These are phyloP conservation scores for Latrodectus elegans DNA, from an alignment of 2,888 invertebrate species.

Conservation along the genomic window DNA sequence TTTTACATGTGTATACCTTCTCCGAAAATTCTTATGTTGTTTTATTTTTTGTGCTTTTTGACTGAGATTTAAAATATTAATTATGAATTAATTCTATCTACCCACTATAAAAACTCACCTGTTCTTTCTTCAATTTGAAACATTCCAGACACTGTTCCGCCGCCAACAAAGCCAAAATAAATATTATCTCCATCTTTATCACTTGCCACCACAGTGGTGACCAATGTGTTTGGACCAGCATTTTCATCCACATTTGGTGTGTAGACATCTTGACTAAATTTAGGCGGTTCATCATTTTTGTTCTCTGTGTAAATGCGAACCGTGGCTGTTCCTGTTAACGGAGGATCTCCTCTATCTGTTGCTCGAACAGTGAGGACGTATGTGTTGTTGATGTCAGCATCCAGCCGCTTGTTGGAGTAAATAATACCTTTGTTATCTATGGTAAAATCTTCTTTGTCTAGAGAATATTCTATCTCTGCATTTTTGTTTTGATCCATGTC, in stretches of 20 bases:
- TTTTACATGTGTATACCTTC: too few species aligned
- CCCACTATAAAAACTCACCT: slow-evolving; percentile 74
- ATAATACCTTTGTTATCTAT: slow-evolving; percentile 95
- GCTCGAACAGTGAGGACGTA: slow-evolving; percentile 96
- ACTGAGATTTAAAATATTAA: too few species aligned
- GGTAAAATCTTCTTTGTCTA: slow-evolving; percentile 94
- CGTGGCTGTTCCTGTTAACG: slow-evolving; percentile 93
- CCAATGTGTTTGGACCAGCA: slow-evolving; percentile 94
- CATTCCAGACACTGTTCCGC: slow-evolving; percentile 89
- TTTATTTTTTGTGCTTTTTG: too few species aligned
- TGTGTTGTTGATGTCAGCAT: slow-evolving; percentile 96
- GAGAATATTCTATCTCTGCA: slow-evolving; percentile 93
- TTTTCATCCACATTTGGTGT: slow-evolving; percentile 97
- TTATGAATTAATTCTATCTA: too few species aligned
- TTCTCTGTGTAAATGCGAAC: slow-evolving; percentile 97
- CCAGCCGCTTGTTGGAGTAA: slow-evolving; percentile 92
- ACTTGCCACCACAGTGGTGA: slow-evolving; percentile 96
- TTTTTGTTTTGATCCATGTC: slow-evolving; percentile 96
- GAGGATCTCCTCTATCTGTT: slow-evolving; percentile 94
- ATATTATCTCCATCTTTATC: slow-evolving; percentile 98
- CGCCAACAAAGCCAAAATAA: slow-evolving; percentile 89
- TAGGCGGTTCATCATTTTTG: slow-evolving; percentile 97
- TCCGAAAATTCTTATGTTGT: too few species aligned
- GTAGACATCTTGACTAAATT: slow-evolving; percentile 96
- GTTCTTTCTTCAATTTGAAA: slow-evolving; percentile 97